Evolutionary conservation across 2,113 vertebrate genomes (phyloP), one percentile per base, ranked within the genome.

Genomic region (Tretioscincus oriximinensis): DNA sequence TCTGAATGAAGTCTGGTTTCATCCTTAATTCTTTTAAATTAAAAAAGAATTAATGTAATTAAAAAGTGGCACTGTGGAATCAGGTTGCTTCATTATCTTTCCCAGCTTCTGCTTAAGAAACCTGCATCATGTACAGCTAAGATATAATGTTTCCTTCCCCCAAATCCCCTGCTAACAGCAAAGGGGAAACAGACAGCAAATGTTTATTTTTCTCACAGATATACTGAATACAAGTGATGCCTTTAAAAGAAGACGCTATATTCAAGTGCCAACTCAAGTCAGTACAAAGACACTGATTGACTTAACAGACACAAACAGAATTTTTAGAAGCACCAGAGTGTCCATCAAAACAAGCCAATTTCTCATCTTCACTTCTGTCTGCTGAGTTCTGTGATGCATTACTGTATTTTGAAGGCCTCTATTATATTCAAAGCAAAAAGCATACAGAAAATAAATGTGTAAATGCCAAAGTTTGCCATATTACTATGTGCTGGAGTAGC

Each of bases 321-420:
- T 35, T 45, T 74, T 58, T 41, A 66, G 71, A 67, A 74, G 64
- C 31, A 75, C 31, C 51, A 81, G 21, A 26, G 45, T 24, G 20
- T 81, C 29, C 47, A 45, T 68, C 64, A 75, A 61, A 72, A 81
- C 72, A 75, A 69, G 80, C 51, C 49, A 75, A 1, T 47, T 75
- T 81, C 49, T 68, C 31, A 68, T 81, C 49, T 73, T 73, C 18
- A 47, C 49, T 73, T 61, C 26, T 61, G 64, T 80, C 64, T 69
- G 72, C 26, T 64, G 78, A 72, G 41, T 31, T 64, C 35, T 78
- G 66, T 14, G 35, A 24, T 60, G n/a, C 41, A 54, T 63, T 83
- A 84, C 86, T 85, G 72, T 83, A 80, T 75, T 85, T 79, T 81
- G 81, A 47, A 54, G 41, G 77, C 84, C 90, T 83, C 87, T 84